Base-by-base conservation (phyloP, 2,113 vertebrate genomes). In the Origma solitaria region DNA sequence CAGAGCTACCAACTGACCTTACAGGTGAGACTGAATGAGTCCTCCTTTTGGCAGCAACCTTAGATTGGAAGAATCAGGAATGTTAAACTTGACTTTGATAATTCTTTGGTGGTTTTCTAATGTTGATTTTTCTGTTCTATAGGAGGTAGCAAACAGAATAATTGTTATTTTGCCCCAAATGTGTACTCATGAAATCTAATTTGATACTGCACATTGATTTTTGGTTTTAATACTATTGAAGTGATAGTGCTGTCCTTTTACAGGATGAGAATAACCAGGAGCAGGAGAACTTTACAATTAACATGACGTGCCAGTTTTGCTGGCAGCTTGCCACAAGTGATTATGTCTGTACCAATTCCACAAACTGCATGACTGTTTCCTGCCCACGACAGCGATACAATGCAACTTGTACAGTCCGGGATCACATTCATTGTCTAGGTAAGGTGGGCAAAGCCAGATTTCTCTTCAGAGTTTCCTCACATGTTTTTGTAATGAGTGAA, bases 371-470 rank as follows among this genome's bases (percentile, higher is more conserved):
- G 99, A 98, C 99, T 0, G 99, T 99, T 28, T 98, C 99, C 28
- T 99, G 99, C 64, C 99, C 99, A 0, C 98, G 99, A 49, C 98
- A 98, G 22, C 98, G 99, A 28, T 99, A 99, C 57, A 97, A 94
- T 1, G 98, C 99, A 91, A 99, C 98, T 47, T 99, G 99, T 64
- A 98, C 98, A 0, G 99, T 98, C 30, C 96, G 98, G 40, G 98
- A 99, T 77, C 99, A 99, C 8, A 89, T 99, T 4, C 99, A 99
- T 57, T 99, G 99, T 81, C 92, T 99, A 93, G 99, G 99, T 99
- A 97, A 82, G 97, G 76, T 3, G 9, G 28, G 7, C 37, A 12
- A 11, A 31, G 10, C 3, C 1, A 7, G 5, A 2, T 18, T 25
- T 28, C 58, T 11, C 38, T 15, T 3, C 65, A 54, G 19, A 56